phyloP scores from a whole-genome alignment of 2,797 vertebrate species.

The Notoglanidium macrostoma region DNA sequence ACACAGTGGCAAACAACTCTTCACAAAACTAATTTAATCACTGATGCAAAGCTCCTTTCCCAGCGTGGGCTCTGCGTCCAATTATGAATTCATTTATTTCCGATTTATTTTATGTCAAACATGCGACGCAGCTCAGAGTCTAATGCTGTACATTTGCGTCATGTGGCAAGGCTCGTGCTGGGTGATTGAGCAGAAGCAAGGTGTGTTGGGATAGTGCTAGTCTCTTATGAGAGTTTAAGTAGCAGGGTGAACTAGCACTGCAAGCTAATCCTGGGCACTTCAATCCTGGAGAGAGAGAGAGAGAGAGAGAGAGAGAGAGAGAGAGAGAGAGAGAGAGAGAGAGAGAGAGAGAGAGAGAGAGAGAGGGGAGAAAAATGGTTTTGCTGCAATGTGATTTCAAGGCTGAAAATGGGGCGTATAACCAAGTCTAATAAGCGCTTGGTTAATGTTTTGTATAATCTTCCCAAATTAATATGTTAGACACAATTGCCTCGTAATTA shows the following conservation, averaged over 20 bases:
- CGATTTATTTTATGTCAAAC: constrained; percentile 69
- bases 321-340: neutral
- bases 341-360: neutral
- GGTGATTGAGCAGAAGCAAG: constrained; percentile 53
- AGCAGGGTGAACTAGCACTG: constrained; percentile 34
- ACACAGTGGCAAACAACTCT: constrained; percentile 65
- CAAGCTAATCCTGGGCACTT: constrained; percentile 44
- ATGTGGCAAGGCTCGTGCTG: constrained; percentile 51
- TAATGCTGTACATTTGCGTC: constrained; percentile 55
- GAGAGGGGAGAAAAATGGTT: constrained; percentile 43
- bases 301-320: neutral
- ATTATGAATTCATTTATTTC: constrained; percentile 74
- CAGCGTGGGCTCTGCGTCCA: constrained; percentile 66
- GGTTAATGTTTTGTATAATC: constrained; percentile 77
- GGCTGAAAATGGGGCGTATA: constrained; percentile 71
- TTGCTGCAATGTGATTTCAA: constrained; percentile 72
- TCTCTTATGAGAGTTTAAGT: constrained; percentile 45
- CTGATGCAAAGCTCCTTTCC: constrained; percentile 66
- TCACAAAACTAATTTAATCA: constrained; percentile 72
- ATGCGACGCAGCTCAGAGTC: constrained; percentile 55
- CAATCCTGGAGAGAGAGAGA: neutral
- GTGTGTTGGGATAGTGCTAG: constrained; percentile 43
- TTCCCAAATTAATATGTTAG: constrained; percentile 77
- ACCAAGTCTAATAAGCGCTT: constrained; percentile 70
- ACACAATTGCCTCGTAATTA: constrained; percentile 79